Base-by-base conservation (phyloP, 1,140 invertebrate species). In the Latrodectus geometricus region DNA sequence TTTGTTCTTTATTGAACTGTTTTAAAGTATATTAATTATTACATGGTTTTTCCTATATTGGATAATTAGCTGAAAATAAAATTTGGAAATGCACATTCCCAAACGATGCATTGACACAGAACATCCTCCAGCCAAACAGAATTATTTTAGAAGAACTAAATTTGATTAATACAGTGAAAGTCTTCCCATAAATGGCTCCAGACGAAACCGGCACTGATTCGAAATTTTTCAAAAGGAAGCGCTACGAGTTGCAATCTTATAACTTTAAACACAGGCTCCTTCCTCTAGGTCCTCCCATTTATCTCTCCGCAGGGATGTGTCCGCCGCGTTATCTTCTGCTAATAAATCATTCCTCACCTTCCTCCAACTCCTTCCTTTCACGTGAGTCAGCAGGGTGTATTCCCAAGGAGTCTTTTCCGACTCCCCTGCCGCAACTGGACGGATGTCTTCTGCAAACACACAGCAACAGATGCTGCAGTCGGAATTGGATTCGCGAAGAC, bases 281-380 rank as follows among this genome's bases (percentile, higher is more conserved):
- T 65, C 61, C 61, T 65, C 35, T 35, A 5, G 35, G 61, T n/a
- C 61, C 61, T 14, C 61, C 14, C 61, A 65, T 65, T 65, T n/a
- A 65, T 65, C 61, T 65, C 61, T n/a, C 61, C 14, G 61, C 14
- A 11, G 61, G 61, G 14, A 65, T n/a, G 9, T 65, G 14, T 65
- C 61, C 61, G 14, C 61, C n/a, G n/a, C n/a, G 14, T 65, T n/a
- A 65, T 14, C 61, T n/a, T 65, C n/a, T 14, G 14, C 61, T 65
- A 65, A 65, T 65, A 65, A 65, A 65, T 65, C 61, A 65, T 65
- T n/a, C n/a, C n/a, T n/a, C n/a, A 14, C 61, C n/a, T 65, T 65
- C n/a, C 61, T 14, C 61, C n/a, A 65, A 65, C 61, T 65, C 61
- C n/a, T 15, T 35, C 35, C 35, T n/a, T 65, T n/a, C n/a, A n/a